Conservation (phyloP, 2,113 vertebrate genomes). For the Etheostoma spectabile region DNA sequence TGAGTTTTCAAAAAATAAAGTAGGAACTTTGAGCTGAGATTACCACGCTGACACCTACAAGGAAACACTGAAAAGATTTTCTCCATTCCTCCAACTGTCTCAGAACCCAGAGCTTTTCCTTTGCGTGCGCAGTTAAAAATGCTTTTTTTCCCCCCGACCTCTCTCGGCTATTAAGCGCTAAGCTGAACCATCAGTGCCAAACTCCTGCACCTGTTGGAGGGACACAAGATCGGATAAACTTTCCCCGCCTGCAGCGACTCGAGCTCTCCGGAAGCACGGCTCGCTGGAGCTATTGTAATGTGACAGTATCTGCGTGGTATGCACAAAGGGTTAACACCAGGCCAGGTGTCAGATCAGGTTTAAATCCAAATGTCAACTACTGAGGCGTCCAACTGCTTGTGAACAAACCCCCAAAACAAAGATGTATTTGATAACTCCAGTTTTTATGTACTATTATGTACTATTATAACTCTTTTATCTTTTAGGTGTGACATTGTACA, state of each 20-base stretch:
- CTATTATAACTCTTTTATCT: too few species aligned
- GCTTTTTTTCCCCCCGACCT: conserved; percentile 8
- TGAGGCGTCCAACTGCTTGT: conserved; percentile 18
- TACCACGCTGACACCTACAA: neutral
- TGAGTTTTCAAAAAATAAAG: neutral
- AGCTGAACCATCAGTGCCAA: conserved; percentile 55
- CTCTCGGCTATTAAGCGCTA: conserved; percentile 21
- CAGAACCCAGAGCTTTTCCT: conserved; percentile 10
- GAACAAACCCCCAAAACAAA: conserved; percentile 1
- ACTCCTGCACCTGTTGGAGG: conserved; percentile 78
- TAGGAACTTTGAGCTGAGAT: neutral
- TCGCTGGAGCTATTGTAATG: conserved; percentile 71
- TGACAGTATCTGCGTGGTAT: conserved; percentile 67
- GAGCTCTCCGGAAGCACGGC: conserved; percentile 43
- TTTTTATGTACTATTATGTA: too few species aligned
- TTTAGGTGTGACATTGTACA: too few species aligned
- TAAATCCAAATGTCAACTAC: conserved; percentile 50
- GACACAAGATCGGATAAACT: conserved; percentile 68
- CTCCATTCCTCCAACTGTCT: conserved; percentile 9
- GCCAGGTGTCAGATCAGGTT: conserved; percentile 53
- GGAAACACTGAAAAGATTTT: neutral
- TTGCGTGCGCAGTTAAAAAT: conserved; percentile 13
- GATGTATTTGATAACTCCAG: neutral
- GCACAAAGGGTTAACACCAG: conserved; percentile 63
- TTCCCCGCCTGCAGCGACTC: conserved; percentile 45